These are phyloP conservation scores for Macropus fuliginosus DNA, from an alignment of 2,797 vertebrate genomes.

Conservation along the genomic window DNA sequence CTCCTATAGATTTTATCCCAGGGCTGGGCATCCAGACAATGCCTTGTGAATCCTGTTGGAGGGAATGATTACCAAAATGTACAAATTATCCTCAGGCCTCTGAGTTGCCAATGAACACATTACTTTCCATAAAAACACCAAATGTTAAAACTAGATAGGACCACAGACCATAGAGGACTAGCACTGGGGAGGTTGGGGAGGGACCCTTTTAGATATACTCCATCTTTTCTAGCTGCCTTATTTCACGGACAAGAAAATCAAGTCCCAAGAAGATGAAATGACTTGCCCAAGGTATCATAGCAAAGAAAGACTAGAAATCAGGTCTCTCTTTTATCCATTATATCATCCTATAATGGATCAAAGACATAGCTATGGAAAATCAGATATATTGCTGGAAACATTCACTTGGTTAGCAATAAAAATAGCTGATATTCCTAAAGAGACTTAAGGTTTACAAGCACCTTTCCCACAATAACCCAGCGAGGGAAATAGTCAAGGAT, in stretches of 20 bases:
- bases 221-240: not conserved
- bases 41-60: not conserved
- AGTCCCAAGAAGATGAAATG: not conserved
- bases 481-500: not conserved
- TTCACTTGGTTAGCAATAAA: not conserved
- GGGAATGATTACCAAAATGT: not conserved
- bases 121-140: not conserved
- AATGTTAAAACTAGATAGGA: not conserved
- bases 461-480: not conserved
- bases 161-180: not conserved
- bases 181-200: not conserved
- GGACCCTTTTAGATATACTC: not conserved
- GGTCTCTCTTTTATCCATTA: not conserved
- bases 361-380: not conserved
- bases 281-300: not conserved
- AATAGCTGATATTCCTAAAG: not conserved
- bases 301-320: not conserved
- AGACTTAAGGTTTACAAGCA: not conserved
- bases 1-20: not conserved
- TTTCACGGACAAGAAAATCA: not conserved
- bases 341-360: not conserved
- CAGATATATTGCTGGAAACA: not conserved
- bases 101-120: not conserved
- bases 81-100: not conserved
- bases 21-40: not conserved